Evolutionary conservation across 2,113 vertebrate species (phyloP).

Genomic region (Falcunculus frontatus): DNA sequence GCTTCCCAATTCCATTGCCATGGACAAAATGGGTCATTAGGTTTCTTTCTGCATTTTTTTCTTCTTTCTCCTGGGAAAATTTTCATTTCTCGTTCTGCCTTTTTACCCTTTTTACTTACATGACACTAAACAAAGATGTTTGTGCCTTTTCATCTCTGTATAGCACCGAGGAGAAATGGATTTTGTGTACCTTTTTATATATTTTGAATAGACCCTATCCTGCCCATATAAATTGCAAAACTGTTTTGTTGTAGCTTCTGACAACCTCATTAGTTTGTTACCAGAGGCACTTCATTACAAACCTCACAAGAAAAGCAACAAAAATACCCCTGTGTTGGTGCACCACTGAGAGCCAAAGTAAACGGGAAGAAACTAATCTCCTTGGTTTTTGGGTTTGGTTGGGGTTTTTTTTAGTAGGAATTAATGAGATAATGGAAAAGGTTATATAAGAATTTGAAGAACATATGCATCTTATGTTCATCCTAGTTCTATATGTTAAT

Average conservation of each 20-base stretch:
- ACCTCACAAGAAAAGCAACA: conserved; percentile 35
- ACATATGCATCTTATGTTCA: not conserved
- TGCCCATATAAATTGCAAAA: conserved; percentile 37
- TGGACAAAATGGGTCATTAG: not conserved
- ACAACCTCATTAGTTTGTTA: conserved; percentile 71
- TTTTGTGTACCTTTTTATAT: not conserved
- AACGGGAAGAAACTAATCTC: not conserved
- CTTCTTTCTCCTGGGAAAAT: not conserved
- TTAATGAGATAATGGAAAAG: not conserved
- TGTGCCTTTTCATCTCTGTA: not conserved
- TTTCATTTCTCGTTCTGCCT: not conserved
- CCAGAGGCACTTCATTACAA: conserved; percentile 58
- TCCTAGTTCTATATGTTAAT: not conserved
- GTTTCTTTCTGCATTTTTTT: not conserved
- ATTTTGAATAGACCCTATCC: not conserved
- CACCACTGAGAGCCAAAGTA: conserved; percentile 2
- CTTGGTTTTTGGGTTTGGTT: not conserved
- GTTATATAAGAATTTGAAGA: not conserved
- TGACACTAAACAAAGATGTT: not conserved
- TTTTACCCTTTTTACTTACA: not conserved
- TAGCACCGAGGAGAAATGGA: not conserved
- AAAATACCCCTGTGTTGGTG: conserved; percentile 1
- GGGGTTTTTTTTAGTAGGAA: not conserved
- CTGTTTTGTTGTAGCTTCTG: conserved; percentile 49
- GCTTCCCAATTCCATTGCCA: not conserved